Evolutionary conservation across 1,140 invertebrate genomes (phyloP).

Genomic region (Caerostris extrusa): DNA sequence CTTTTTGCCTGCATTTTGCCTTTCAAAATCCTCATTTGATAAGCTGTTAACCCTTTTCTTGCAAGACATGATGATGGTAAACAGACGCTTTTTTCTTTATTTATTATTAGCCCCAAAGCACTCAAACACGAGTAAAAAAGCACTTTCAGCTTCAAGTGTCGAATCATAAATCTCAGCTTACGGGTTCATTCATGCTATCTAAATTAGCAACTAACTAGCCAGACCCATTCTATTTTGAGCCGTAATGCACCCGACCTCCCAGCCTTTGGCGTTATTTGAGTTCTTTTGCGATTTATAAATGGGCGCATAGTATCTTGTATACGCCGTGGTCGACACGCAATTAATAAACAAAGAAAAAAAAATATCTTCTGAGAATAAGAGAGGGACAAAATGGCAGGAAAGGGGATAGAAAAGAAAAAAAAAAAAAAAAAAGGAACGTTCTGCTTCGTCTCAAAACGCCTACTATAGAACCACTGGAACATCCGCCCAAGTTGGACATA

Average conservation of each 20-base stretch:
- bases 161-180: slow-evolving; percentile 56
- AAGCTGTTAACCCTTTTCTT: neutral
- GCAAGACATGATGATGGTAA: neutral
- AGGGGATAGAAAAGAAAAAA: neutral
- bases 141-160: slow-evolving; percentile 13
- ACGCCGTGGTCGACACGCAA: neutral
- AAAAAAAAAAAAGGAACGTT: slow-evolving; percentile 9
- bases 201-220: slow-evolving; percentile 34
- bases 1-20: too few relatives aligned
- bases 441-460: slow-evolving; percentile 61
- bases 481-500: slow-evolving; percentile 6
- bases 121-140: neutral
- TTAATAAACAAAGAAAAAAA: neutral
- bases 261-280: neutral
- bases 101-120: neutral
- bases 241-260: neutral
- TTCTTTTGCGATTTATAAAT: slow-evolving; percentile 18
- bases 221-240: slow-evolving; percentile 34
- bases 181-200: slow-evolving; percentile 40
- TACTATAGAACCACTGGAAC: slow-evolving; percentile 1
- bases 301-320: neutral
- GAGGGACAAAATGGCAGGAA: slow-evolving; percentile 26
- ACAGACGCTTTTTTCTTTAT: neutral
- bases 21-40: neutral
- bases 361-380: neutral